Percentiles rank a stretch among this genome's conserved stretches.
phyloP scores from a whole-genome alignment of 2,113 vertebrate species.

The human (Homo sapiens) region GRCh38 chr7:97439501-97440000 shows the following conservation, averaged over 20 bases:
- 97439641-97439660: slow-evolving; percentile 77
- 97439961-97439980: too few relatives aligned
- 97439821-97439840: too few relatives aligned
- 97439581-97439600: slow-evolving; percentile 82
- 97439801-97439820: too few relatives aligned
- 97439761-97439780: not conserved
- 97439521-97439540: slow-evolving; percentile 60
- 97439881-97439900: too few relatives aligned
- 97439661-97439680: slow-evolving; percentile 79
- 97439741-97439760: not conserved
- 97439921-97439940: too few relatives aligned
- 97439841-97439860: too few relatives aligned
- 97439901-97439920: too few relatives aligned
- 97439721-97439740: not conserved
- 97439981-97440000: too few relatives aligned
- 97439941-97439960: too few relatives aligned
- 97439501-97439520: not conserved
- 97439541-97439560: slow-evolving; percentile 76
- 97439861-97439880: too few relatives aligned
- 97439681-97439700: slow-evolving; percentile 86
- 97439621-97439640: slow-evolving; percentile 82
- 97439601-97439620: slow-evolving; percentile 86
- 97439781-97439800: too few relatives aligned
- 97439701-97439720: slow-evolving; percentile 49
- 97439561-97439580: slow-evolving; percentile 71